A percentile compares a stretch with the other conserved stretches of the same genome.
These are phyloP conservation scores for Fragum whitleyi DNA, from an alignment of 2,888 invertebrate species.

Conservation along the genomic window DNA sequence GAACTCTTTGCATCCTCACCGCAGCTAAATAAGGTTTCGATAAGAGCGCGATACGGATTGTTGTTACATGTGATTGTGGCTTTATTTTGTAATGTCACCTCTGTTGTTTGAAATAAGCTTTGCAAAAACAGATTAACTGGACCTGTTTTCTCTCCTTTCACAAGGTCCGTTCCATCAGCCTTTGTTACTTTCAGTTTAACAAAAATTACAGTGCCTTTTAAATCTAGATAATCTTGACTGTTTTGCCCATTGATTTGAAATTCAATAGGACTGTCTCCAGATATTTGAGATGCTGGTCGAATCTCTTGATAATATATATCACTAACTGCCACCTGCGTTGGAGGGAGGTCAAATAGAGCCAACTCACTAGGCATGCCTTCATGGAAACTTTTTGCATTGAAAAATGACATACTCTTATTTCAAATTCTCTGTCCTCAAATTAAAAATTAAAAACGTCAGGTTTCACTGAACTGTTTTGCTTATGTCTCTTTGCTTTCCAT, in stretches of 20 bases:
- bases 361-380: conserved; percentile 36
- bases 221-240: conserved; percentile 43
- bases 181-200: conserved; percentile 34
- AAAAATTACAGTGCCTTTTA: conserved; percentile 30
- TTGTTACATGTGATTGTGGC: neutral
- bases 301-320: conserved; percentile 41
- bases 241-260: conserved; percentile 44
- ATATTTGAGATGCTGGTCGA: conserved; percentile 35
- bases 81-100: conserved; percentile 29
- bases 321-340: conserved; percentile 28
- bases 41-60: neutral
- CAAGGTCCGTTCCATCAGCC: conserved; percentile 17
- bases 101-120: conserved; percentile 27
- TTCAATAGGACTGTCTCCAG: conserved; percentile 40
- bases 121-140: conserved; percentile 36
- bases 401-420: conserved; percentile 28
- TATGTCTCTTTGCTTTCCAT: neutral
- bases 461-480: conserved; percentile 1
- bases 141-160: conserved; percentile 13
- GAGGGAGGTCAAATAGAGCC: conserved; percentile 41
- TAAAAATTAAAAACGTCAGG: conserved; percentile 46
- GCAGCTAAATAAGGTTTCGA: conserved; percentile 29
- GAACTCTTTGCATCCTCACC: conserved; percentile 28
- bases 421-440: conserved; percentile 37
- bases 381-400: conserved; percentile 38